Conservation (phyloP, 2,888 invertebrate genomes). For the Erebia epiphron region DNA sequence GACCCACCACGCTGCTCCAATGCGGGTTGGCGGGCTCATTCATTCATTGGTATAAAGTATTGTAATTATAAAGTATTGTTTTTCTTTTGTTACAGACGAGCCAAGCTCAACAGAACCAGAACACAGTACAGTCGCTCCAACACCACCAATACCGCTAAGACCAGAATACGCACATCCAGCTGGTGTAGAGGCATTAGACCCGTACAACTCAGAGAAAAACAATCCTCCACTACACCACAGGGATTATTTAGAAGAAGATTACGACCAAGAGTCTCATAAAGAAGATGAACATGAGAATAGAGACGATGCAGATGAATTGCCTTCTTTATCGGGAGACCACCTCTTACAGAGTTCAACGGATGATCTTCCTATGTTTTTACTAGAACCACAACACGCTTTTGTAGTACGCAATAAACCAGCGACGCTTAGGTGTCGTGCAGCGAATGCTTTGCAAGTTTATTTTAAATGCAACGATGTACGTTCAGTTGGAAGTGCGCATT, state of each 20-base stretch:
- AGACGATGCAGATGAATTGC: constrained; percentile 77
- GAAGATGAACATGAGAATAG: constrained; percentile 75
- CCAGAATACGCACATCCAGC: constrained; percentile 79
- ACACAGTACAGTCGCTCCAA: constrained; percentile 59
- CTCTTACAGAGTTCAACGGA: constrained; percentile 83
- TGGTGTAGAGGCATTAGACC: constrained; percentile 74
- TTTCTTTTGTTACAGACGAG: constrained; percentile 65
- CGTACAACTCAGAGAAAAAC: constrained; percentile 76
- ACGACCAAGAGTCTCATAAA: constrained; percentile 73
- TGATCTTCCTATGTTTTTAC: constrained; percentile 92
- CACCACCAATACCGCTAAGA: constrained; percentile 68
- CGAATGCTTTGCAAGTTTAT: constrained; percentile 93
- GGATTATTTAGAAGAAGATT: constrained; percentile 78
- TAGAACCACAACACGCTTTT: constrained; percentile 94
- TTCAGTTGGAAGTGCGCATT: constrained; percentile 86
- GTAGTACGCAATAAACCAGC: constrained; percentile 96
- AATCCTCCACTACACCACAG: constrained; percentile 65
- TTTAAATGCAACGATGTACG: constrained; percentile 95
- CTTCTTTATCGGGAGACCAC: constrained; percentile 75
- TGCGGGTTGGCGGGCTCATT: too few relatives aligned
- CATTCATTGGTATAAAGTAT: too few relatives aligned
- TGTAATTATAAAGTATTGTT: constrained; percentile 8
- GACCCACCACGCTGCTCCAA: too few relatives aligned
- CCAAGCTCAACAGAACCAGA: constrained; percentile 67
- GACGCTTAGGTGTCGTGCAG: constrained; percentile 93